These are phyloP conservation scores for Sarcophaga carnaria DNA, from an alignment of 2,888 invertebrate genomes.

Conservation along the genomic window DNA sequence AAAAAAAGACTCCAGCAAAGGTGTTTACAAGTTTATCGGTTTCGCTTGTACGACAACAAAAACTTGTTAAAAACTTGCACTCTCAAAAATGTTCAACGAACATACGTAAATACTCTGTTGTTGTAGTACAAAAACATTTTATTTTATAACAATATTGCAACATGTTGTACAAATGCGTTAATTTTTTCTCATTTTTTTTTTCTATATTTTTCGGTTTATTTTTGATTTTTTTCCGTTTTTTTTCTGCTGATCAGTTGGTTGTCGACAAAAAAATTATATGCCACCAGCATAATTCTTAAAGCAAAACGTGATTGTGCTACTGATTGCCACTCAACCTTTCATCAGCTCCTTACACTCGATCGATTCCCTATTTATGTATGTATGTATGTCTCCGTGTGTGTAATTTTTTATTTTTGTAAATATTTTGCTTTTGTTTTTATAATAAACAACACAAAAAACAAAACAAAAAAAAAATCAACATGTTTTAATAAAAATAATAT, in stretches of 20 bases:
- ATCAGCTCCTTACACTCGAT: background rate
- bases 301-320: conserved; percentile 69
- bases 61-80: conserved; percentile 68
- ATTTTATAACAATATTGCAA: conserved; percentile 63
- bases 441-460: conserved; percentile 10
- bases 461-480: no score
- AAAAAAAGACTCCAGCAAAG: conserved; percentile 58
- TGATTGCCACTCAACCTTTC: conserved; percentile 60
- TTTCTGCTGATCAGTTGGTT: conserved; percentile 22
- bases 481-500: background rate
- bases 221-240: conserved; percentile 27
- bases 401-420: background rate
- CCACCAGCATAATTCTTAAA: conserved; percentile 69
- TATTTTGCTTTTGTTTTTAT: conserved; percentile 33
- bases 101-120: background rate
- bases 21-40: conserved; percentile 70
- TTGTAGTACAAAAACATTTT: conserved; percentile 46
- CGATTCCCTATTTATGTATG: background rate
- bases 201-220: background rate
- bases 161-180: conserved; percentile 69
- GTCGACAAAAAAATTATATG: conserved; percentile 62
- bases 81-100: conserved; percentile 34
- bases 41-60: conserved; percentile 65
- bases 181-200: conserved; percentile 39
- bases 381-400: no score